phyloP scores from a whole-genome alignment of 2,888 invertebrate species.

The Drosophila barbarae region DNA sequence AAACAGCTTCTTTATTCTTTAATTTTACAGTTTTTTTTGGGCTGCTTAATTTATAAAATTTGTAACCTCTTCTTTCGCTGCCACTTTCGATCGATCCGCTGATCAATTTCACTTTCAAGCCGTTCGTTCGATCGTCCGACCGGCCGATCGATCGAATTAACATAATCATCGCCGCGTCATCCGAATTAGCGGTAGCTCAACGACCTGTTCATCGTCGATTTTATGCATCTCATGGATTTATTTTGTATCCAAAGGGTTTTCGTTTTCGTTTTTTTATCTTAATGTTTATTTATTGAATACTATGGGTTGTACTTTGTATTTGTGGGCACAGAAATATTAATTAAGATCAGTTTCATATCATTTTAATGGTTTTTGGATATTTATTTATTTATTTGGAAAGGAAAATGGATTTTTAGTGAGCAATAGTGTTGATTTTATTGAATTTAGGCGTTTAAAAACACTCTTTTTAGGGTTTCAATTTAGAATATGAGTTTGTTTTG shows the following conservation, averaged over 20 bases:
- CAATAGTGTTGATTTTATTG: too few relatives aligned
- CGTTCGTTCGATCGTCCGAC: conserved; percentile 1
- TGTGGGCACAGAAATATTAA: background rate
- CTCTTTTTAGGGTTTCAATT: too few relatives aligned
- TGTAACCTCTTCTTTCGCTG: background rate
- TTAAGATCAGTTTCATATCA: background rate
- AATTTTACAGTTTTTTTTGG: background rate
- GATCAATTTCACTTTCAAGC: conserved; percentile 38
- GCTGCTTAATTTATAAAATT: background rate
- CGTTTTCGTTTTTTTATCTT: conserved; percentile 14
- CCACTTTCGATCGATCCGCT: conserved; percentile 34
- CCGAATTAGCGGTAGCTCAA: conserved; percentile 42
- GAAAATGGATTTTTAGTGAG: background rate
- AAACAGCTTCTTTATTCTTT: background rate
- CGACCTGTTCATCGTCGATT: conserved; percentile 22
- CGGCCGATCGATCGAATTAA: conserved; percentile 16
- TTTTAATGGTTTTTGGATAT: background rate
- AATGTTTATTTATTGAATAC: conserved; percentile 19
- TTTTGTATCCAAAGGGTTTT: conserved; percentile 15
- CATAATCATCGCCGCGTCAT: conserved; percentile 27
- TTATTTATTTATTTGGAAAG: background rate
- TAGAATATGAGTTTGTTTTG: too few relatives aligned
- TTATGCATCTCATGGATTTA: conserved; percentile 3
- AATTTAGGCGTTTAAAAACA: too few relatives aligned
- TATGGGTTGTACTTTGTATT: background rate